Evolutionary conservation across 2,797 vertebrate species (phyloP).

Genomic region (Arnoldichthys spilopterus): DNA sequence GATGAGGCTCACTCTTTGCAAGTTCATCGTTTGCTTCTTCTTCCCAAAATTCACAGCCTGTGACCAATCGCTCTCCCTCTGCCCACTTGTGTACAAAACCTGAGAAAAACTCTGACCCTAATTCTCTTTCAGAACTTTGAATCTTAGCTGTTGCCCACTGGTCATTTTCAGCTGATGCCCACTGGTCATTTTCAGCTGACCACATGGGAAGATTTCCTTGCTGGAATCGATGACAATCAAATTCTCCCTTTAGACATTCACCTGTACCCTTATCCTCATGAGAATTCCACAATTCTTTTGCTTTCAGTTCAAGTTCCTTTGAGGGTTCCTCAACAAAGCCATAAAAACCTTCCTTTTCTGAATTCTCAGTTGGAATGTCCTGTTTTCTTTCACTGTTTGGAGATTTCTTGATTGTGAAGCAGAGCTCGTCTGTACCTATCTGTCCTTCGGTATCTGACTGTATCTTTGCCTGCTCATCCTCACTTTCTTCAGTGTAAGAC

Average conservation of each 20-base stretch:
- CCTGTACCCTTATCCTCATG: conserved; percentile 66
- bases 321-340: conserved; percentile 41
- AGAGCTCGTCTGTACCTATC: conserved; percentile 70
- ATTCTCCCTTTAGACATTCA: conserved; percentile 67
- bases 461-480: conserved; percentile 59
- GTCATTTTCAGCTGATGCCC: conserved; percentile 80
- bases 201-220: conserved; percentile 71
- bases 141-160: conserved; percentile 79
- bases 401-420: conserved; percentile 67
- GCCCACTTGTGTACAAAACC: conserved; percentile 71
- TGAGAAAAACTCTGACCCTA: conserved; percentile 74
- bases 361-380: conserved; percentile 11
- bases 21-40: conserved; percentile 79
- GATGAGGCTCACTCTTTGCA: conserved; percentile 78
- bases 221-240: conserved; percentile 73
- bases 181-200: conserved; percentile 81
- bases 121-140: conserved; percentile 67
- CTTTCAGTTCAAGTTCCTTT: conserved; percentile 66
- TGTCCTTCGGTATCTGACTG: conserved; percentile 68
- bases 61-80: conserved; percentile 67
- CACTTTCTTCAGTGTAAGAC: conserved; percentile 62
- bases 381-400: conserved; percentile 57
- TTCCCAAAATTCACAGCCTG: conserved; percentile 76
- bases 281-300: conserved; percentile 71
- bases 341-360: conserved; percentile 43